These are phyloP conservation scores for Rhyacophila evoluta DNA, from an alignment of 2,888 invertebrate species.

Conservation along the genomic window DNA sequence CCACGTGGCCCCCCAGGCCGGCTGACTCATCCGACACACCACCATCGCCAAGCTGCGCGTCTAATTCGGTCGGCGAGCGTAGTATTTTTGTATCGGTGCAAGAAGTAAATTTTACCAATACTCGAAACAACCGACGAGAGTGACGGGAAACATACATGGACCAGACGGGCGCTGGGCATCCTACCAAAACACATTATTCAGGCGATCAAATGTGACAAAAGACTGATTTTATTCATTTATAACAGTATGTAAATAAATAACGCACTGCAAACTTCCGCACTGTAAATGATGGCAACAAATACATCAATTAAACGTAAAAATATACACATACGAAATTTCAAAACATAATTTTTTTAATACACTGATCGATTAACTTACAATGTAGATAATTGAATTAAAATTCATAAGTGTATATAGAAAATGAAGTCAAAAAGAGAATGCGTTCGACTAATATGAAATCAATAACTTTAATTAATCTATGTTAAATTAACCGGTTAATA, in stretches of 20 bases:
- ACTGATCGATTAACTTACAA: no score
- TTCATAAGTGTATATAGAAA: no score
- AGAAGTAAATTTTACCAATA: constrained; percentile 22
- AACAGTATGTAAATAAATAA: neutral
- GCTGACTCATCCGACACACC: neutral
- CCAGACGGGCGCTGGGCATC: neutral
- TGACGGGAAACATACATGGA: neutral
- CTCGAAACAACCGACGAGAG: neutral
- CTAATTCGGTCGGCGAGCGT: constrained; percentile 14
- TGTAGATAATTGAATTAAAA: no score
- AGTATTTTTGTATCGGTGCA: neutral
- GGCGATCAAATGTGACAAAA: neutral
- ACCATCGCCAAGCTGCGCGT: neutral
- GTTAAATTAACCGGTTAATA: no score
- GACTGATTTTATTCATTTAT: neutral
- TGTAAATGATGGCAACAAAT: no score
- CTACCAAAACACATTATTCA: neutral
- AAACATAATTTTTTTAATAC: no score
- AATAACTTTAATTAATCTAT: no score
- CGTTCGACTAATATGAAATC: no score
- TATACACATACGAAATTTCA: no score
- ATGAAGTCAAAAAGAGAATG: no score
- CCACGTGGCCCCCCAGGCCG: neutral
- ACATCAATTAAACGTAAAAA: neutral
- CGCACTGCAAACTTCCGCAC: neutral